Base-by-base conservation (phyloP, 2,797 vertebrate genomes). In the Synanceia verrucosa region DNA sequence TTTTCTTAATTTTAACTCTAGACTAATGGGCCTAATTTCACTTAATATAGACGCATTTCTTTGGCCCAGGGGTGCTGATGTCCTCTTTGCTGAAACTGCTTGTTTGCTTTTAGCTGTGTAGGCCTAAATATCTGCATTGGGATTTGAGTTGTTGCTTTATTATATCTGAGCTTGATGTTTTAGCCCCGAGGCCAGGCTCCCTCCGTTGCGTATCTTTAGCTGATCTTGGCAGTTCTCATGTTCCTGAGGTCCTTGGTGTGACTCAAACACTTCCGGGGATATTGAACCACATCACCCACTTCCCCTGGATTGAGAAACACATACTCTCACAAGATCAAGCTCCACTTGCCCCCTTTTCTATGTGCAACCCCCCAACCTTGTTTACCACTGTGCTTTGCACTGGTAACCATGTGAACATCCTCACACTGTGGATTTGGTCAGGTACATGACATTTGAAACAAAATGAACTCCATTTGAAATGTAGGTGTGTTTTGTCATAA, bases 71-170 rank as follows among this genome's bases (percentile, higher is more conserved):
- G 83, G 73, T 62, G 73, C 77, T 46, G 31, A 73, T 86, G 79
- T 67, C 73, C 59, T 81, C 76, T 84, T 83, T 88, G 90, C 89
- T 90, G 88, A 91, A 89, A 50, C 78, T 50, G 88, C 86, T 82
- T 78, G 60, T 91, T 87, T 88, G 79, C 60, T 85, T 89, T 87
- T 80, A 89, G 87, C 91, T 86, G 84, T 84, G 86, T 78, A 69
- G 67, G 84, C 73, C 79, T 86, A 82, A 90, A 90, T 88, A 81
- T 88, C 78, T 83, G 82, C 82, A 61, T 79, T 83, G 87, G 90
- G 85, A 88, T 88, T 91, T 83, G 80, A 83, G 57, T 81, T 74
- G 73, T 86, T 89, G 71, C 88, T 83, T 88, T 85, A 80, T 85
- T 84, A 84, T 87, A 88, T 88, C 75, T 73, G 51, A 82, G 81